Percentiles rank a stretch among this genome's conserved stretches.
Conservation (phyloP, 1,140 invertebrate species). For the Colletes latitarsis region DNA sequence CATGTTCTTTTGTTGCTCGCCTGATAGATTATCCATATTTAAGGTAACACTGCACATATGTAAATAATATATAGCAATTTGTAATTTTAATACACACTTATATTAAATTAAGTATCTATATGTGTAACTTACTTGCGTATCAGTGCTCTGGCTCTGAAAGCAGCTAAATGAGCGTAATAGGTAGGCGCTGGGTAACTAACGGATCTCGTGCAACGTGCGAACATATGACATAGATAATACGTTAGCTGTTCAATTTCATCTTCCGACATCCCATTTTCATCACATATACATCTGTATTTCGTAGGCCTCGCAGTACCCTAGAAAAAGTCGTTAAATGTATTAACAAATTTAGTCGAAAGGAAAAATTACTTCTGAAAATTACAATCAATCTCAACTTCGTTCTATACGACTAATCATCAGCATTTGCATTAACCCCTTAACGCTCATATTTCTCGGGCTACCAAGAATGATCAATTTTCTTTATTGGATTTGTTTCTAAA, state of each 20-base stretch:
- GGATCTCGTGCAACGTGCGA: conserved; percentile 91
- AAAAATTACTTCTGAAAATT: no score
- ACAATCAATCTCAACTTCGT: no score
- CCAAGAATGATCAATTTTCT: no score
- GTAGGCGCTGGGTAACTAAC: conserved; percentile 97
- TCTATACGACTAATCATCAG: no score
- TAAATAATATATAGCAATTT: conserved; percentile 16
- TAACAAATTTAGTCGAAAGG: not conserved
- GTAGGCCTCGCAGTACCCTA: conserved; percentile 94
- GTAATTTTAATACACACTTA: not conserved
- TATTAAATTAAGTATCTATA: not conserved
- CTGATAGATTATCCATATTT: conserved; percentile 46
- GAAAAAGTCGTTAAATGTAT: conserved; percentile 73
- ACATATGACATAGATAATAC: conserved; percentile 94
- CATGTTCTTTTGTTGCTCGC: conserved; percentile 64
- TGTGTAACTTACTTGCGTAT: conserved; percentile 49
- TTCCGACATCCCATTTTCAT: conserved; percentile 88
- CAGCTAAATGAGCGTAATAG: conserved; percentile 97
- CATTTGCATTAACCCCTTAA: no score
- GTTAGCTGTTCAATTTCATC: conserved; percentile 92
- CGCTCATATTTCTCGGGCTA: no score
- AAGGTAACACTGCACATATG: conserved; percentile 63
- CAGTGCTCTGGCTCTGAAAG: conserved; percentile 84
- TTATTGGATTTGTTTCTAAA: no score
- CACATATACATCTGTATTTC: conserved; percentile 92